Conservation (phyloP, 2,888 invertebrate species). For the Apamea epomidion region DNA sequence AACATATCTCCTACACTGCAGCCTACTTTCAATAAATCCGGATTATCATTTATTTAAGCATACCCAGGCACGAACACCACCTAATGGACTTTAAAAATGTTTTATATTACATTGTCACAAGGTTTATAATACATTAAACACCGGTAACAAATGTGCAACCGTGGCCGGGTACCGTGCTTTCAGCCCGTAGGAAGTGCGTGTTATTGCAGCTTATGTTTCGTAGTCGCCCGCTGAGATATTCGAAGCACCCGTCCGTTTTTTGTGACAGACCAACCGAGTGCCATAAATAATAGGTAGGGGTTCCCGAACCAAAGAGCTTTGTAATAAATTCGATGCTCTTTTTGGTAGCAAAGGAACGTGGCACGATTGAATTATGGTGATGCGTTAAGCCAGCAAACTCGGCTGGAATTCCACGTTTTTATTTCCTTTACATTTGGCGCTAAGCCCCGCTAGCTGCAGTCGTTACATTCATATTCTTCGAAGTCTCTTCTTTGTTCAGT, state of each 20-base stretch:
- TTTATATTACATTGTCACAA: constrained; percentile 75
- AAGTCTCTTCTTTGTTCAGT: constrained; percentile 82
- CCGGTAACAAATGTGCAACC: constrained; percentile 76
- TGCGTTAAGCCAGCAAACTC: constrained; percentile 88
- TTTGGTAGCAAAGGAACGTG: constrained; percentile 87
- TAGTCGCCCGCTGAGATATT: constrained; percentile 89
- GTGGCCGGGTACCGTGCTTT: constrained; percentile 76
- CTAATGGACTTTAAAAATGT: constrained; percentile 70
- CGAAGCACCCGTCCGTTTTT: constrained; percentile 90
- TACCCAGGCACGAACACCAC: constrained; percentile 71
- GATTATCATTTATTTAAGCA: constrained; percentile 86
- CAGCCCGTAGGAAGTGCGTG: constrained; percentile 87
- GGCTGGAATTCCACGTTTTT: constrained; percentile 83
- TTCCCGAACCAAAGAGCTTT: constrained; percentile 87
- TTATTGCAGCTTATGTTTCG: constrained; percentile 90
- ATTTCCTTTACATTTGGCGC: constrained; percentile 85
- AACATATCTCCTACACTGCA: constrained; percentile 81
- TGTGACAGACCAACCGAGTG: constrained; percentile 90
- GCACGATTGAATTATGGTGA: constrained; percentile 90
- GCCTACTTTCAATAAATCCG: constrained; percentile 88
- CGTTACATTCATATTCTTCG: constrained; percentile 80
- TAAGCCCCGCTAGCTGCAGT: constrained; percentile 80
- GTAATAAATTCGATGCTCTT: constrained; percentile 90
- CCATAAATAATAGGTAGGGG: constrained; percentile 91
- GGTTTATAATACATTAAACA: constrained; percentile 75